Evolutionary conservation across 2,113 vertebrate species (phyloP), one percentile per base, ranked within the genome.

Genomic region (Lepidothrix coronata): DNA sequence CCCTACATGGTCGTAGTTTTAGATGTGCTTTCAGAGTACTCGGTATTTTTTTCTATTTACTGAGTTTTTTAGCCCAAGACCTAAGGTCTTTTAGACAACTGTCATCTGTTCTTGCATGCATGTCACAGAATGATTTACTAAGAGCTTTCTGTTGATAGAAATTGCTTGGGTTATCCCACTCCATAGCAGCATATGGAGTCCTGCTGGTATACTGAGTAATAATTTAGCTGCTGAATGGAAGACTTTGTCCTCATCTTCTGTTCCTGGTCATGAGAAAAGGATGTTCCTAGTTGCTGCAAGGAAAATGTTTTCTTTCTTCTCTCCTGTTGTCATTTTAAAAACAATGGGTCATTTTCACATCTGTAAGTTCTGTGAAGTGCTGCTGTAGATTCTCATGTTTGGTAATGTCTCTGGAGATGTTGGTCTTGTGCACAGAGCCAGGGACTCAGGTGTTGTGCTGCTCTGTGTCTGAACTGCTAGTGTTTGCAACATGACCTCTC

Each of bases 121-220:
- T 77, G 66, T 89, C 61, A 72, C 72, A 84, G 65, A 89, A 55
- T 35, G 44, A 63, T 89, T 95, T 62, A 46, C 33, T 85, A 49
- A 94, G 83, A 91, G n/a, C 59, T 91, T 95, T 85, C 75, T 80
- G 2, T 80, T 92, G 48, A 31, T 91, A 68, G 16, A 77, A 92
- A 88, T 91, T 73, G 49, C 55, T 63, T 68, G 37, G n/a, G 41
- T 93, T 77, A 22, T 88, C 30, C 44, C 39, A 9, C 59, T 84
- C n/a, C 6, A 28, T 67, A 71, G 80, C 63, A 91, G 66, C 78
- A 85, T 79, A 33, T 62, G 71, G 63, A 89, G 27, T 65, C 63
- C 57, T 95, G 57, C 79, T 95, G 76, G 44, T 57, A 39, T 77
- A 62, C 79, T 41, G 67, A 89, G 77, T 77, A 83, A 65, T 57